Base-by-base conservation (phyloP, 92 coral and sea anemone genomes). In the Bergia puertoricense region DNA sequence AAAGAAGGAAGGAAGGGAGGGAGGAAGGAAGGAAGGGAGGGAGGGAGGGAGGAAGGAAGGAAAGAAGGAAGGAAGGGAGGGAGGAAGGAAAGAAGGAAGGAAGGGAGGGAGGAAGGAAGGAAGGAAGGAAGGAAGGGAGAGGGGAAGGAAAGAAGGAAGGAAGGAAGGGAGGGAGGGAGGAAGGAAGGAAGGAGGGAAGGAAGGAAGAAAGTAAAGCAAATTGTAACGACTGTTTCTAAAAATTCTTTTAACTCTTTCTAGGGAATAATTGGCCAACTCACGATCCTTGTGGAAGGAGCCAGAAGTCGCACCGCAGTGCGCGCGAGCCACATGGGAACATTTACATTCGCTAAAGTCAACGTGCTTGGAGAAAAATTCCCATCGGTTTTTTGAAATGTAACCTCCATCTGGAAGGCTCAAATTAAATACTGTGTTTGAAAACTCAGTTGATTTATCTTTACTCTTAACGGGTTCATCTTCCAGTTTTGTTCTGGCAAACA, bases 191-290 rank as follows among this genome's bases (percentile, higher is more conserved):
- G 4, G 54, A 48, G 8, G 5, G 4, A 8, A 48, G 8, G 8
- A 48, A 4, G 54, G 8, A 4, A 4, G 8, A 48, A 48, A 48
- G 8, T 48, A 48, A 4, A 48, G 8, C 0, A 4, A 8, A 4
- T 48, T 57, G 66, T 57, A 72, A 37, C 15, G 6, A 13, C 8
- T 37, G 43, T 8, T 16, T 44, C 8, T 14, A 9, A 6, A 1
- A 46, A 22, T n/a, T 10, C 11, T n/a, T 22, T 46, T 45, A 22
- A 44, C 56, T 46, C 5, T 50, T 77, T 77, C 18, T 46, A 77
- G 81, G 81, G 65, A 14, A 18, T n/a, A 46, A 20, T 48, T 77
- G 81, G 81, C 81, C 81, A 9, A 48, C 62, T n/a, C 81, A 77
- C 81, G 81, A 77, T 23, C 65, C 81, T 0, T 77, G 81, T 48